Percentiles rank a stretch among this genome's conserved stretches.
Conservation (phyloP, 2,797 vertebrate species). For the Myotis findleyi region DNA sequence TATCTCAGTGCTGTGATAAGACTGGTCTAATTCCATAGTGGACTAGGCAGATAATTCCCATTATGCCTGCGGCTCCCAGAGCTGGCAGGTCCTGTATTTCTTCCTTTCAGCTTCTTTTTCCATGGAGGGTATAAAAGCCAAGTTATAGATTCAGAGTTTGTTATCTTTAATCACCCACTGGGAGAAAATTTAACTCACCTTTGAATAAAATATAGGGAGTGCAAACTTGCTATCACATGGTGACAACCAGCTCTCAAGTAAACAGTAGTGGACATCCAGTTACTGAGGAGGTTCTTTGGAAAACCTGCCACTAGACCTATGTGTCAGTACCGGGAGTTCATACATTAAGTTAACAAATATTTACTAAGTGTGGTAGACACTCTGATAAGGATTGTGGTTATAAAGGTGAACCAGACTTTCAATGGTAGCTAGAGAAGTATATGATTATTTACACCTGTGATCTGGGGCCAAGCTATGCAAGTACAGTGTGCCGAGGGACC, state of each 20-base stretch:
- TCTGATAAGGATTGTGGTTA: not conserved
- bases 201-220: not conserved
- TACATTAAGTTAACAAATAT: not conserved
- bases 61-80: not conserved
- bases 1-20: slow-evolving; percentile 35
- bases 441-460: not conserved
- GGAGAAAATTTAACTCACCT: not conserved
- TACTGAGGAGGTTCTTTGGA: not conserved
- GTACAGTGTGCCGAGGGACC: not conserved
- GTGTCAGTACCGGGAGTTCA: not conserved
- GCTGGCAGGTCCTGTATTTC: not conserved
- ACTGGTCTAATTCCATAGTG: not conserved
- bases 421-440: not conserved
- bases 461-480: not conserved
- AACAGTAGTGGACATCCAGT: not conserved
- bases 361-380: not conserved
- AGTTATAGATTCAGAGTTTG: not conserved
- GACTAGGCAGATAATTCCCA: not conserved
- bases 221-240: not conserved
- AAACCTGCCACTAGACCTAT: not conserved
- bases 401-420: not conserved
- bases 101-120: not conserved
- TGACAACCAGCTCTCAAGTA: not conserved
- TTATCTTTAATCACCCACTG: not conserved
- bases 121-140: not conserved